Evolutionary conservation across 2,888 invertebrate genomes (phyloP).

Genomic region (Teleiodes luculella): DNA sequence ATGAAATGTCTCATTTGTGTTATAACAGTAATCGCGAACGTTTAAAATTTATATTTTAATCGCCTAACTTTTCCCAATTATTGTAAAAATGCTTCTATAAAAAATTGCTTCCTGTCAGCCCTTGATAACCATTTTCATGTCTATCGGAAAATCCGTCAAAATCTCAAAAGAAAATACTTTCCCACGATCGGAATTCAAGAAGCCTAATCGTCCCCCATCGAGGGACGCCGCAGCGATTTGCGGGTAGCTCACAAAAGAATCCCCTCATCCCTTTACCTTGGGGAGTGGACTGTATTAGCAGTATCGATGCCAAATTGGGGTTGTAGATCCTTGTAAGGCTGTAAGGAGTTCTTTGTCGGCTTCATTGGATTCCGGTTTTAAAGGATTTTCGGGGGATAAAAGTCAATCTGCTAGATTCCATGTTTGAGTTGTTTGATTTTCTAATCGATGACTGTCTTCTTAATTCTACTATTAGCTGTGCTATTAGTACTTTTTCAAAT

Average conservation of each 20-base stretch:
- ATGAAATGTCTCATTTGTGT: no score
- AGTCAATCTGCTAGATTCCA: conserved; percentile 28
- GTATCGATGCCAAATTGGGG: conserved; percentile 75
- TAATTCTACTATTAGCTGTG: no score
- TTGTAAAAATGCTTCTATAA: no score
- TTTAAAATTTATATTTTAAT: no score
- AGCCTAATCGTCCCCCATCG: conserved; percentile 59
- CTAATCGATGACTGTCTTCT: no score
- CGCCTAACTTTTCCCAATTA: no score
- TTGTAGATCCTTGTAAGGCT: conserved; percentile 51
- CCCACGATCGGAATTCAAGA: conserved; percentile 53
- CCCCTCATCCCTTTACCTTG: conserved; percentile 63
- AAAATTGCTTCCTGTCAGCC: no score
- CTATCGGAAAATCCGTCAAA: conserved; percentile 1
- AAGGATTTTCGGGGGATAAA: conserved; percentile 14
- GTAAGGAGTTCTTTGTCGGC: conserved; percentile 53
- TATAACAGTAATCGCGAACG: no score
- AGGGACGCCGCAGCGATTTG: conserved; percentile 58
- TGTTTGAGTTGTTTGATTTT: not conserved
- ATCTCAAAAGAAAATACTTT: conserved; percentile 31
- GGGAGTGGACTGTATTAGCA: conserved; percentile 59
- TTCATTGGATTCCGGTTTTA: conserved; percentile 45
- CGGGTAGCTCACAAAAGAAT: conserved; percentile 66
- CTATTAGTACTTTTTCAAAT: no score
- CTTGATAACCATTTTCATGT: not conserved